Base-by-base conservation (phyloP, 2,113 vertebrate species). In the Tragelaphus buxtoni region DNA sequence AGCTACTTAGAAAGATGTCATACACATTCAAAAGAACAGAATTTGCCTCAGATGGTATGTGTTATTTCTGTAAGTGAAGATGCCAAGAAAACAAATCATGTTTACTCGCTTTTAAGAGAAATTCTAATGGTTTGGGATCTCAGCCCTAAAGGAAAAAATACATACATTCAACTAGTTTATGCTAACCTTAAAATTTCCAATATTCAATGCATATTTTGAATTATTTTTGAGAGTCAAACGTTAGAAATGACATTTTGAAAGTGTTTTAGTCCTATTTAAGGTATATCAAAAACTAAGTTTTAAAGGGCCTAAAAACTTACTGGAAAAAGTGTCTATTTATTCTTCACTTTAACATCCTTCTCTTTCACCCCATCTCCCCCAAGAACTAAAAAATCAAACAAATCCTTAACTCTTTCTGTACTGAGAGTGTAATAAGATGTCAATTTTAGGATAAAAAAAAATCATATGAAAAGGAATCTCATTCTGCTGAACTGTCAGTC, bases 381-480 rank as follows among this genome's bases (percentile, higher is more conserved):
- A 53, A 7, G 39, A 85, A 77, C 58, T 90, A 97, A 95, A 91
- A 92, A 81, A 24, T 88, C 92, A 96, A 97, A 39, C 56, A 95
- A n/a, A 95, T 55, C 42, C 92, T 96, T 94, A 97, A 94, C 47
- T 91, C 77, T 94, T 55, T 95, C 91, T 28, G 63, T n/a, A 81
- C 45, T 45, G 81, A 49, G 88, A 53, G 17, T 87, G 61, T 72
- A 86, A 8, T 85, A 95, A 63, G 85, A 85, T 63, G 95, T 80
- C 96, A 84, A 97, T 95, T 97, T 14, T 84, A 97, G 97, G 87
- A 96, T 96, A 96, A 98, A 99, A 74, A 65, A 74, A 98, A 99
- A 99, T 98, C 98, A 98, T 98, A 98, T 98, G 98, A 99, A 99
- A 99, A 99, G 98, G 98, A 99, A 99, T 98, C 97, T 98, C 97